phyloP scores from a whole-genome alignment of 2,888 invertebrate species.

The Epinotia bilunana region DNA sequence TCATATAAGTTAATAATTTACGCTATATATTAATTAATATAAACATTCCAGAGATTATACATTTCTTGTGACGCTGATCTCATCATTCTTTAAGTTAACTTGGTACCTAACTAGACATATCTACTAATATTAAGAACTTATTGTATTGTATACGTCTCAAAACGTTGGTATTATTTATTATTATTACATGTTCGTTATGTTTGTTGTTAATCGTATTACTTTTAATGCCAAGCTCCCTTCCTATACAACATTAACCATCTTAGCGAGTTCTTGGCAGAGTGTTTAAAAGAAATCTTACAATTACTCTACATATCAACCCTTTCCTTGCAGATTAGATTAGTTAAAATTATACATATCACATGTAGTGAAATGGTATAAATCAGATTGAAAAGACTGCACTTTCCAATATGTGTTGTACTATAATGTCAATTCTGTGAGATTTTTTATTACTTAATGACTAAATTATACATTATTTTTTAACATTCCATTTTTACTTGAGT shows the following conservation, averaged over 20 bases:
- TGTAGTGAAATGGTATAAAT: not conserved
- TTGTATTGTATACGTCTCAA: constrained; percentile 6
- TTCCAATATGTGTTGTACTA: not conserved
- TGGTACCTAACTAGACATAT: constrained; percentile 40
- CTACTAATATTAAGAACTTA: constrained; percentile 14
- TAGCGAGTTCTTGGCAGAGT: constrained; percentile 1
- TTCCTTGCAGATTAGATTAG: constrained; percentile 9
- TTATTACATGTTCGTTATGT: constrained; percentile 2
- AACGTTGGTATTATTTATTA: not conserved
- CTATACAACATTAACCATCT: not conserved
- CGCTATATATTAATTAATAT: not conserved
- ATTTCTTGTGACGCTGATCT: constrained; percentile 18
- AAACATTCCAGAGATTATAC: constrained; percentile 22
- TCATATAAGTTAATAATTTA: not conserved
- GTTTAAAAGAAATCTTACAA: not conserved
- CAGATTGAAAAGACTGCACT: constrained; percentile 1
- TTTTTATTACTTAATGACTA: not conserved
- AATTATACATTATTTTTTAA: too few species aligned
- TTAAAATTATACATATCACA: constrained; percentile 16
- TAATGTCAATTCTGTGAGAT: not conserved
- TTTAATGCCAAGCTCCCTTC: not conserved
- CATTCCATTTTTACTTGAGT: not conserved
- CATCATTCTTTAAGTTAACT: constrained; percentile 23
- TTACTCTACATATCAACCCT: constrained; percentile 18
- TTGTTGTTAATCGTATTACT: not conserved